Conservation (phyloP, 2,888 invertebrate species). For the Dasysyrphus albostriatus region DNA sequence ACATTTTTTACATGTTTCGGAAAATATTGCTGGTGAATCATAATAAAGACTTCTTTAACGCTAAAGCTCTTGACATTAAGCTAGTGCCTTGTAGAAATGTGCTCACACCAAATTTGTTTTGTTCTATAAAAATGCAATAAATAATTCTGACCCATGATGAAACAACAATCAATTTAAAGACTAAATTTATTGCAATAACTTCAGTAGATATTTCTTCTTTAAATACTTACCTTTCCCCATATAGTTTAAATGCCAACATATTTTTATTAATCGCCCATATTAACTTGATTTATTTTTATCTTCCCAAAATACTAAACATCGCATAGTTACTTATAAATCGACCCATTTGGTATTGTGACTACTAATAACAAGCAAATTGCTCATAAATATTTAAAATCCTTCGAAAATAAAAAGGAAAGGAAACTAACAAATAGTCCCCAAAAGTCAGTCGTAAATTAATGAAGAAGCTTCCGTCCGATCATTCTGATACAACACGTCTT, state of each 20-base stretch:
- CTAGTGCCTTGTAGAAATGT: too few species aligned
- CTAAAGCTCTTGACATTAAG: too few species aligned
- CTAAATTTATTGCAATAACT: neutral
- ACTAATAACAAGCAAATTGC: constrained; percentile 66
- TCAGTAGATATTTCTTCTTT: neutral
- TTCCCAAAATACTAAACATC: constrained; percentile 24
- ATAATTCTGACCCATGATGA: neutral
- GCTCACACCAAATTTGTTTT: too few species aligned
- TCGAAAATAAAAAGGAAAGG: neutral
- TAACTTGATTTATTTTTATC: constrained; percentile 53
- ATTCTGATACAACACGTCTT: constrained; percentile 77
- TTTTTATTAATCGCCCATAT: constrained; percentile 37
- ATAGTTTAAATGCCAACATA: neutral
- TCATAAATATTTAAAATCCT: constrained; percentile 70
- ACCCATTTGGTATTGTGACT: constrained; percentile 30
- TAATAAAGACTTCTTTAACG: too few species aligned
- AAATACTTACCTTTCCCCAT: neutral
- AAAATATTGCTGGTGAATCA: too few species aligned
- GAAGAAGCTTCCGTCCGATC: constrained; percentile 67
- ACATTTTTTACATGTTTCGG: too few species aligned
- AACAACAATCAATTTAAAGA: neutral
- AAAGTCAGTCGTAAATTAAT: constrained; percentile 69
- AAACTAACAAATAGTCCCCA: constrained; percentile 60
- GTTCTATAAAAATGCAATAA: too few species aligned
- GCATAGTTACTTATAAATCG: constrained; percentile 33